Base-by-base conservation (phyloP, 2,888 invertebrate species). In the Sipha maydis region DNA sequence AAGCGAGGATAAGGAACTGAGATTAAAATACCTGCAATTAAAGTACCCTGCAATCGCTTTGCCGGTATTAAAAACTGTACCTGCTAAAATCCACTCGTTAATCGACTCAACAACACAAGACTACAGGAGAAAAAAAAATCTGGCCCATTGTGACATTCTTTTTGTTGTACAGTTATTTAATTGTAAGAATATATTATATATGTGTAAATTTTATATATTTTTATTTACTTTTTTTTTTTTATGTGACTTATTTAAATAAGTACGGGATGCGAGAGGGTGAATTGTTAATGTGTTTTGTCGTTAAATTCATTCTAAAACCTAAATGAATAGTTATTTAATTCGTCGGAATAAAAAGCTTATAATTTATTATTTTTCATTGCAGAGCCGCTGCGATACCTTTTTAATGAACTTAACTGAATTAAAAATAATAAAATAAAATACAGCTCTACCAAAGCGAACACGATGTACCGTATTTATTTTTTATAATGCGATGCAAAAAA, bases 221-320 rank as follows among this genome's bases (percentile, higher is more conserved):
- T n/a, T 71, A 17, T 48, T 14, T 31, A 25, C 7, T 14, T 25
- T 31, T 34, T 34, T 76, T 56, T 31, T 77, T 71, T 69, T 78
- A 71, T 78, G 48, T 71, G 79, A 56, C 79, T 79, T 79, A 67
- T 83, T n/a, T 56, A 85, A 34, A 78, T 73, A 73, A 71, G 86
- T 34, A 48, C 25, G n/a, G 79, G 31, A 79, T 56, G 28, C 67
- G 38, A 76, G 79, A 73, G 73, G 38, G 73, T 56, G 76, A 84
- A 75, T 75, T 76, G 75, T 71, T 86, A 86, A 86, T 86, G 79
- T 41, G 86, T 86, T 86, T 86, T 86, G 79, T 80, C 79, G 76
- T 86, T 86, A 86, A 85, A 85, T 78, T 34, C 77, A 25, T 85
- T 67, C 41, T 69, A 69, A 78, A 85, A 69, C 34, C 67, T 85